Conservation (phyloP, 2,113 vertebrate genomes). For the Pseudolaguvia tuberculata region DNA sequence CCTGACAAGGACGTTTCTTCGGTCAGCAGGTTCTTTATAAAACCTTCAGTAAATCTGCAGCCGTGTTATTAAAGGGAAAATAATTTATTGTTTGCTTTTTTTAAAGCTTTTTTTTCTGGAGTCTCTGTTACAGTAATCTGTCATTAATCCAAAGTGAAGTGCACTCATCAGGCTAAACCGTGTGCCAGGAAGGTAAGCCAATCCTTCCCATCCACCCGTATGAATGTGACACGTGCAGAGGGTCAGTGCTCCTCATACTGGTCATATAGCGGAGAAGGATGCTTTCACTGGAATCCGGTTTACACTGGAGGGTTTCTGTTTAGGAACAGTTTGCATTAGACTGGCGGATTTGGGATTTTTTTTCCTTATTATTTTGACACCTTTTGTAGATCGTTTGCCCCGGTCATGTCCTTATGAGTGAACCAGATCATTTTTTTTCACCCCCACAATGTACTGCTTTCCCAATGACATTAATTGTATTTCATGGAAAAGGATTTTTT, state of each 20-base stretch:
- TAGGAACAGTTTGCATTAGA: background rate
- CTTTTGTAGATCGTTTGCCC: background rate
- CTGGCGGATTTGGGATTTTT: background rate
- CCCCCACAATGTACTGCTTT: constrained; percentile 22
- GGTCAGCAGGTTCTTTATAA: constrained; percentile 39
- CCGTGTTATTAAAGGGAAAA: constrained; percentile 29
- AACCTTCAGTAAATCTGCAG: constrained; percentile 43
- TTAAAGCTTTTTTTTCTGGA: constrained; percentile 27
- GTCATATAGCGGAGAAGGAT: constrained; percentile 21
- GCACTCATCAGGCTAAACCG: constrained; percentile 36
- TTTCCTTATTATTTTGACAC: background rate
- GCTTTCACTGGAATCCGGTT: background rate
- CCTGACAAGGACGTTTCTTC: constrained; percentile 40
- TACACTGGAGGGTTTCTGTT: constrained; percentile 11
- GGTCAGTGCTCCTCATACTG: constrained; percentile 2
- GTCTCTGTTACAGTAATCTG: constrained; percentile 53
- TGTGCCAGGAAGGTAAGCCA: constrained; percentile 38
- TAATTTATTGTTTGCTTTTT: constrained; percentile 44
- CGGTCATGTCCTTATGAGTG: background rate
- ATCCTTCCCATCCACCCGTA: constrained; percentile 5
- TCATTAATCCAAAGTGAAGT: constrained; percentile 42
- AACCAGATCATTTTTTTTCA: constrained; percentile 10
- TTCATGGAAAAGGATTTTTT: constrained; percentile 26
- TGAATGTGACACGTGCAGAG: constrained; percentile 32
- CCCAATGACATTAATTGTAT: constrained; percentile 30